These are phyloP conservation scores for Himalopsyche tibetana DNA, from an alignment of 2,888 invertebrate species.

Conservation along the genomic window DNA sequence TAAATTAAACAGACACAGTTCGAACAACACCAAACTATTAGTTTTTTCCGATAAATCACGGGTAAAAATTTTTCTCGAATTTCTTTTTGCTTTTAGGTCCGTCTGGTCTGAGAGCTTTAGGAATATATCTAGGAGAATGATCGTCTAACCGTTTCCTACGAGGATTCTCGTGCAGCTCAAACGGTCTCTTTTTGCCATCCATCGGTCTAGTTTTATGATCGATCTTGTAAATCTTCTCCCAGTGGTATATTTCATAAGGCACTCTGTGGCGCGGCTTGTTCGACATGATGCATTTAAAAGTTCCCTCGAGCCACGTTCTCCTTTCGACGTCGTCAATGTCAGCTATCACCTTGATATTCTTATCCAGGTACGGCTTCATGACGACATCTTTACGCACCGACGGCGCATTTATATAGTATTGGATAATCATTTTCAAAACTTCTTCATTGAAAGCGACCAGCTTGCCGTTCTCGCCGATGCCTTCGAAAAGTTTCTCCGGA, in stretches of 20 bases:
- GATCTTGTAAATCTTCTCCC: slow-evolving; percentile 91
- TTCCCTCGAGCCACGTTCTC: slow-evolving; percentile 82
- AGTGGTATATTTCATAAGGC: slow-evolving; percentile 84
- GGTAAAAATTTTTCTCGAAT: slow-evolving; percentile 83
- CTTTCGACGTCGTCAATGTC: slow-evolving; percentile 83
- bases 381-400: slow-evolving; percentile 78
- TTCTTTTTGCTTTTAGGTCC: slow-evolving; percentile 80
- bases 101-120: slow-evolving; percentile 79
- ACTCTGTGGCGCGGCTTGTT: slow-evolving; percentile 81
- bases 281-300: slow-evolving; percentile 82
- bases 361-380: slow-evolving; percentile 85
- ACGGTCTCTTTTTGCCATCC: slow-evolving; percentile 83
- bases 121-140: slow-evolving; percentile 82
- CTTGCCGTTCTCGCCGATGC: slow-evolving; percentile 81
- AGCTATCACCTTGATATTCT: slow-evolving; percentile 78
- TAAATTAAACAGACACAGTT: too few relatives aligned
- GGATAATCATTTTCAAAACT: slow-evolving; percentile 83
- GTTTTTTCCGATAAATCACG: slow-evolving; percentile 68
- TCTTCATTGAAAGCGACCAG: slow-evolving; percentile 88
- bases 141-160: slow-evolving; percentile 82
- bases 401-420: slow-evolving; percentile 85
- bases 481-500: slow-evolving; percentile 84
- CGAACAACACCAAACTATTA: not conserved
- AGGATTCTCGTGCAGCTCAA: slow-evolving; percentile 80
- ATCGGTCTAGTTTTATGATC: slow-evolving; percentile 81